Percentiles rank a stretch among this genome's conserved stretches.
Evolutionary conservation across 2,888 invertebrate species (phyloP).

Genomic region (Bombyx huttoni): DNA sequence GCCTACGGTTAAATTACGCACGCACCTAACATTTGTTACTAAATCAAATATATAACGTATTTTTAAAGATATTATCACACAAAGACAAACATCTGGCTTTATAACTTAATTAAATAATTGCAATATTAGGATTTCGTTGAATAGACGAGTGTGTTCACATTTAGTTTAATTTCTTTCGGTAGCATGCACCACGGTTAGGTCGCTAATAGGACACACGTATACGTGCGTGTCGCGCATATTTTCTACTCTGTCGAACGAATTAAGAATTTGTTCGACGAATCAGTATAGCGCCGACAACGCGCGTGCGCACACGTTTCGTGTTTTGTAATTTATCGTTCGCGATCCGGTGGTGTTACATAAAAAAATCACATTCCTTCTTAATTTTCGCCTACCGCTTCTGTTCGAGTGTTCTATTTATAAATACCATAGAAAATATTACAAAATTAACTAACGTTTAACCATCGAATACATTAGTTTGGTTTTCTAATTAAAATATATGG

Average conservation of each 20-base stretch:
- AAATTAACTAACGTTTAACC: neutral
- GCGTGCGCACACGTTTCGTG: slow-evolving; percentile 30
- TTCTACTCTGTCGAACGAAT: slow-evolving; percentile 3
- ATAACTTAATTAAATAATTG: no score
- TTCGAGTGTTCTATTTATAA: slow-evolving; percentile 9
- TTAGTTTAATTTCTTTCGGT: slow-evolving; percentile 16
- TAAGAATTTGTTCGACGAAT: slow-evolving; percentile 10
- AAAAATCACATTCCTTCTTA: slow-evolving; percentile 10
- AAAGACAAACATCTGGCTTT: no score
- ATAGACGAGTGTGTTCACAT: slow-evolving; percentile 7
- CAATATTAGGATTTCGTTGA: no score
- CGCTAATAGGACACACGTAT: slow-evolving; percentile 21
- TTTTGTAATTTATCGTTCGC: slow-evolving; percentile 17
- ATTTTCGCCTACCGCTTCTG: slow-evolving; percentile 13
- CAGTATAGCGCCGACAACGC: slow-evolving; percentile 40
- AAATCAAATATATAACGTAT: no score
- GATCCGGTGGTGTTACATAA: slow-evolving; percentile 35
- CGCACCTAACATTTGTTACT: no score
- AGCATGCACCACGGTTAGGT: slow-evolving; percentile 18
- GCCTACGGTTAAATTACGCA: no score
- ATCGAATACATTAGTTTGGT: neutral
- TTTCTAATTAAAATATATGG: neutral
- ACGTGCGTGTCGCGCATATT: slow-evolving; percentile 17
- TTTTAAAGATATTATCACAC: no score
- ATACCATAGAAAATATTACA: neutral